Conservation (phyloP, 2,888 invertebrate species). For the Serripes groenlandicus region DNA sequence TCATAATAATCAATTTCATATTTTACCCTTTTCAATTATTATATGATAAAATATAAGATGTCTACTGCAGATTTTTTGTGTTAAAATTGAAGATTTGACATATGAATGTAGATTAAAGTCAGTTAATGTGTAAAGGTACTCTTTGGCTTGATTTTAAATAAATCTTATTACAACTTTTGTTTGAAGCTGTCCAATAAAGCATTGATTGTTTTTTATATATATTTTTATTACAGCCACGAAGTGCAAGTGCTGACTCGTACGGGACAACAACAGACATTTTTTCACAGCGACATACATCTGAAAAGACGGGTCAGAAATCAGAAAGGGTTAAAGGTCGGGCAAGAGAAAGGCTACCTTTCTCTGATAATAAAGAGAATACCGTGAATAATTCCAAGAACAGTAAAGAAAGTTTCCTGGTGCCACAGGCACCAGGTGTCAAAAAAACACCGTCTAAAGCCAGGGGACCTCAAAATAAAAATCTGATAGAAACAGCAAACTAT, state of each 20-base stretch:
- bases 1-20: no score
- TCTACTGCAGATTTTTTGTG: no score
- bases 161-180: no score
- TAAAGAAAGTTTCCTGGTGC: constrained; percentile 83
- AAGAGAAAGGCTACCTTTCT: constrained; percentile 77
- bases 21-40: no score
- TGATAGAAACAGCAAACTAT: constrained; percentile 49
- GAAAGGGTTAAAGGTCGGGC: constrained; percentile 73
- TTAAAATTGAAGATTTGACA: not conserved
- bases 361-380: constrained; percentile 69
- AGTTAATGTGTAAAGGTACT: not conserved
- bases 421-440: constrained; percentile 82
- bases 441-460: constrained; percentile 67
- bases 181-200: no score
- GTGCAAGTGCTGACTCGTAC: constrained; percentile 70
- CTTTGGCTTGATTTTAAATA: not conserved
- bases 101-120: not conserved
- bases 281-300: constrained; percentile 29
- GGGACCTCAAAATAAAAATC: constrained; percentile 54
- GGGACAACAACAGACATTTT: constrained; percentile 52
- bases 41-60: no score
- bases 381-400: constrained; percentile 70
- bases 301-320: constrained; percentile 56
- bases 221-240: constrained; percentile 65
- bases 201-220: no score